Percentiles rank a stretch among this genome's conserved stretches.
phyloP scores from a whole-genome alignment of 2,797 vertebrate species.

The Hybognathus amarus region DNA sequence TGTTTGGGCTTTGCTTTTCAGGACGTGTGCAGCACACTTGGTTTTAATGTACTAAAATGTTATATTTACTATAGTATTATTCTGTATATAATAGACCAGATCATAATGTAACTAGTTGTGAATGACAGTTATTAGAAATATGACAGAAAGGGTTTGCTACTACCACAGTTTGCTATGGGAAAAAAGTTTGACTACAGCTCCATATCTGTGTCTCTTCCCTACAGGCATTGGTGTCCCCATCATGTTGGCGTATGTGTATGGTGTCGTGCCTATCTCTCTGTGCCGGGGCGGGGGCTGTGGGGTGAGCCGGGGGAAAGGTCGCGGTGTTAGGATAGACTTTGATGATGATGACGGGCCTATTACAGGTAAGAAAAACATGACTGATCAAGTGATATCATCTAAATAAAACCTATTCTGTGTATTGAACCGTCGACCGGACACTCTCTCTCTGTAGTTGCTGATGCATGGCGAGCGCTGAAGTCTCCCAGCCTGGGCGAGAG shows the following conservation, averaged over 20 bases:
- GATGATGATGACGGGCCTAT: slow-evolving; percentile 97
- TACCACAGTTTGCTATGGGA: neutral
- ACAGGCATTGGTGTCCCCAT: slow-evolving; percentile 96
- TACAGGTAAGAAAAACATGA: slow-evolving; percentile 81
- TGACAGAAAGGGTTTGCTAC: neutral
- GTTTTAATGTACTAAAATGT: neutral
- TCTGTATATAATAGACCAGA: neutral
- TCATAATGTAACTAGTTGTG: neutral
- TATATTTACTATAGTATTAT: neutral
- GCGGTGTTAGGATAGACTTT: slow-evolving; percentile 95
- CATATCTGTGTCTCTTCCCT: neutral
- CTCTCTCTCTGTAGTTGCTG: slow-evolving; percentile 73
- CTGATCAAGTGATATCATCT: neutral
- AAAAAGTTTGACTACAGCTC: neutral
- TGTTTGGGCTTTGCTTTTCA: neutral
- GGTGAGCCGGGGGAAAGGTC: slow-evolving; percentile 93
- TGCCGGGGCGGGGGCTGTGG: slow-evolving; percentile 96
- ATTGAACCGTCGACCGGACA: neutral
- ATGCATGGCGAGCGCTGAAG: slow-evolving; percentile 96
- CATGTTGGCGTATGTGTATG: slow-evolving; percentile 98
- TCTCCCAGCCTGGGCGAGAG: slow-evolving; percentile 96
- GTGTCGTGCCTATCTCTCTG: slow-evolving; percentile 96
- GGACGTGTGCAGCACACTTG: neutral
- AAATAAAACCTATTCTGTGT: neutral
- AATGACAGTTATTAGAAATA: neutral